Base-by-base conservation (phyloP, 2,113 vertebrate genomes). In the Ciconia boyciana region DNA sequence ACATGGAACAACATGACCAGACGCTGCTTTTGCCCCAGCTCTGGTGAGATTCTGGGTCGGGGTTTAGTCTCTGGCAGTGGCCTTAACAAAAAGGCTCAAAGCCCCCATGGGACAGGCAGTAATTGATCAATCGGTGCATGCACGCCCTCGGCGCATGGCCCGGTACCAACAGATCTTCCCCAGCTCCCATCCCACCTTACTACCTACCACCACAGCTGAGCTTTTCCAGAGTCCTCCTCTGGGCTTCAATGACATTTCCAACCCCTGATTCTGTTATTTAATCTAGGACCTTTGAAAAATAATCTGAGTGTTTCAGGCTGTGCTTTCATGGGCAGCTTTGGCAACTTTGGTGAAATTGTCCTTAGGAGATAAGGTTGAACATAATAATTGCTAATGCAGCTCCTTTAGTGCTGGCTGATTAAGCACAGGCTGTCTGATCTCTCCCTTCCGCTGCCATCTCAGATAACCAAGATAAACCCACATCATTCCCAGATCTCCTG, bases 1-100 rank as follows among this genome's bases (percentile, higher is more conserved):
- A 49, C 17, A 7, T 2, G 26, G 51, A 76, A 14, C 0, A 0
- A 31, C 58, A 46, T 0, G 3, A 7, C 5, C 57, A 11, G 43
- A 22, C 0, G 0, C 22, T 25, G 39, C 48, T 72, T 82, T 61
- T 51, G 16, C 41, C 31, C 49, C 1, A 0, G 12, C 41, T 60
- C 55, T 48, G 34, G n/a, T 0, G 3, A 26, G 72, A 21, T 24
- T 55, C 4, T 60, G 21, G 9, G 11, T 54, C 15, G 2, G 31
- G 16, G 22, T 36, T 83, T 76, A 8, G 9, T 41, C 21, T 55
- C 41, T 54, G 43, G 6, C 4, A 6, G 9, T 29, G 46, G 18
- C 49, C 10, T 66, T 44, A 10, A 70, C 7, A 52, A 65, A 84
- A 39, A 70, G 17, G 20, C 41, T 71, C 39, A 26, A 75, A 79